Evolutionary conservation across 2,113 vertebrate species (phyloP).

Genomic region (Myotis yumanensis): DNA sequence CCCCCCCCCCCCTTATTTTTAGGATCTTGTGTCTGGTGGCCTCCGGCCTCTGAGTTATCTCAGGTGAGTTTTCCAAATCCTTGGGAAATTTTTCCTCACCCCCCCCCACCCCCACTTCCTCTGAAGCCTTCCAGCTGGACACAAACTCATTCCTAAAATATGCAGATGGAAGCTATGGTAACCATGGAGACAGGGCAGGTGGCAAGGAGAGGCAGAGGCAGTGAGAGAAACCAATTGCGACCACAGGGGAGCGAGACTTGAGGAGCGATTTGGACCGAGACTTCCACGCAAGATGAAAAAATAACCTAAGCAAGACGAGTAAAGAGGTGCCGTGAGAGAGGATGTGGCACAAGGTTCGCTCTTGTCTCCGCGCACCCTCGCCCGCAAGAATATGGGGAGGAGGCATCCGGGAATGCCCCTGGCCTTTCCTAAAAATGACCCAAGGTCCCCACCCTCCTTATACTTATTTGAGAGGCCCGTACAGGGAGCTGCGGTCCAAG

Average conservation of each 20-base stretch:
- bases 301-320: not conserved
- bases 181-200: conserved; percentile 77
- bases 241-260: conserved; percentile 31
- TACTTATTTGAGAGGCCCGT: not conserved
- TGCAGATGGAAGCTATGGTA: conserved; percentile 76
- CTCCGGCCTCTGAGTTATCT: not conserved
- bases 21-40: not conserved
- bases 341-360: not conserved
- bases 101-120: not conserved
- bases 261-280: conserved; percentile 15
- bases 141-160: conserved; percentile 74
- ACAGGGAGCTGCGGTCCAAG: not conserved
- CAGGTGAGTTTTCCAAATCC: conserved; percentile 47
- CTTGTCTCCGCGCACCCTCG: not conserved
- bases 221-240: conserved; percentile 45
- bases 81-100: not conserved
- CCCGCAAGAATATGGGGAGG: not conserved
- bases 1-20: not conserved
- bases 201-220: conserved; percentile 57
- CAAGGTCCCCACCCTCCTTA: not conserved
- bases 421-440: conserved; percentile 38
- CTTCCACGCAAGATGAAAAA: conserved; percentile 22
- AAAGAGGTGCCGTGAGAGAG: not conserved
- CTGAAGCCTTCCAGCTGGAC: conserved; percentile 70
- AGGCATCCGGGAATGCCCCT: conserved; percentile 19